phyloP scores from a whole-genome alignment of 2,113 vertebrate genomes.

The Boleophthalmus pectinirostris region DNA sequence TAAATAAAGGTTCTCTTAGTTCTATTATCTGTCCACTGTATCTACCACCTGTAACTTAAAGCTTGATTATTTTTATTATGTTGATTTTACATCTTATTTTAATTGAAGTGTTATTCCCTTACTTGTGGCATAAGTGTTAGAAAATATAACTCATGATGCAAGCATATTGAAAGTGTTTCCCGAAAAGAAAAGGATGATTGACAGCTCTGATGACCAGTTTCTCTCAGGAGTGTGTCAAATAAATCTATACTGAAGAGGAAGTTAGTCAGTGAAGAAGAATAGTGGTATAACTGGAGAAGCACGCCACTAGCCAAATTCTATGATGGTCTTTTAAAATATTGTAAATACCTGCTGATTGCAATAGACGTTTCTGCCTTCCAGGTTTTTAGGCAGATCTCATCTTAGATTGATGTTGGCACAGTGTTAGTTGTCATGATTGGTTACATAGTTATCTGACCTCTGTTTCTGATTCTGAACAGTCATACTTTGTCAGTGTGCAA shows the following conservation, averaged over 20 bases:
- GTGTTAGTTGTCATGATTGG: not conserved
- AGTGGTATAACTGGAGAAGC: conserved; percentile 1
- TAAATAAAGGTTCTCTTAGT: no score
- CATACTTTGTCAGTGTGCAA: not conserved
- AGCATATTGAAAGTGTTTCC: conserved; percentile 8
- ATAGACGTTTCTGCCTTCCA: not conserved
- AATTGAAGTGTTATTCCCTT: not conserved
- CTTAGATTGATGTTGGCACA: not conserved
- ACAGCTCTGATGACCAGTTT: not conserved
- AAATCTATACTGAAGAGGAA: conserved; percentile 3
- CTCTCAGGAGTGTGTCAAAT: conserved; percentile 3
- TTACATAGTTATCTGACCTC: not conserved
- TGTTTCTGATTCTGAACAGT: not conserved
- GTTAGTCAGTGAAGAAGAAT: not conserved
- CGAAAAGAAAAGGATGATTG: not conserved
- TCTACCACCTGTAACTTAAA: not conserved
- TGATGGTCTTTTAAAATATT: not conserved
- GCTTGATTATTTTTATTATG: not conserved
- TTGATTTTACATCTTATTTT: not conserved
- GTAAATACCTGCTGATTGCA: not conserved
- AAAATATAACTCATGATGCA: conserved; percentile 7
- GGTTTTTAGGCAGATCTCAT: not conserved
- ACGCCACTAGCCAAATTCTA: not conserved
- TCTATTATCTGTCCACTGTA: no score
- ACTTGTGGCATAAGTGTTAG: not conserved